These are phyloP conservation scores for Epistrophe grossulariae DNA, from an alignment of 2,888 invertebrate species.

Conservation along the genomic window DNA sequence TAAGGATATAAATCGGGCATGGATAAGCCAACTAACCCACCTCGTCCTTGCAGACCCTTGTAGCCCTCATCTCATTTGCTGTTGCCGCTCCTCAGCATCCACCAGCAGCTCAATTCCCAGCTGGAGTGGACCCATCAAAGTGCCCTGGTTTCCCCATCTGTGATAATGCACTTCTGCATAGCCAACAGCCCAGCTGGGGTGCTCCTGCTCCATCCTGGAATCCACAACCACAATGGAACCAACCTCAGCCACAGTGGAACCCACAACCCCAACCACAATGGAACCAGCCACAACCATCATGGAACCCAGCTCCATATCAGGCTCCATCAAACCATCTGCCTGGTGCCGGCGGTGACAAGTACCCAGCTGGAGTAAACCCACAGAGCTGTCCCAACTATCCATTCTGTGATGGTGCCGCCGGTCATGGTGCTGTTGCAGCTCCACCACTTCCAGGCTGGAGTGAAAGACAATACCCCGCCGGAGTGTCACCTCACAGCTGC, in stretches of 20 bases:
- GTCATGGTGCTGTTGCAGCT: constrained; percentile 81
- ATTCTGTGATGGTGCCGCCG: constrained; percentile 84
- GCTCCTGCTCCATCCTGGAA: constrained; percentile 80
- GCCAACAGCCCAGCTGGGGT: constrained; percentile 81
- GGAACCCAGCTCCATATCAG: constrained; percentile 78
- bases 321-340: constrained; percentile 77
- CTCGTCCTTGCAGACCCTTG: constrained; percentile 79
- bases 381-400: constrained; percentile 85
- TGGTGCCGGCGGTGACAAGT: constrained; percentile 82
- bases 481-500: constrained; percentile 84
- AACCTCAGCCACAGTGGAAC: constrained; percentile 77
- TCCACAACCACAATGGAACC: constrained; percentile 76
- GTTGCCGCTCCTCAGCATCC: constrained; percentile 83
- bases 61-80: constrained; percentile 81
- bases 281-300: constrained; percentile 77
- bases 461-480: constrained; percentile 84
- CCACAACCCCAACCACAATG: constrained; percentile 76
- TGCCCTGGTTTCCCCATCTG: constrained; percentile 85
- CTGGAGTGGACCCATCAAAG: constrained; percentile 84
- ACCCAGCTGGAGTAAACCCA: constrained; percentile 84
- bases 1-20: constrained; percentile 26
- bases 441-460: constrained; percentile 84
- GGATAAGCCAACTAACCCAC: constrained; percentile 44
- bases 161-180: constrained; percentile 84
- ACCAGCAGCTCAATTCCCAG: constrained; percentile 84